Percentiles rank a stretch among this genome's conserved stretches.
phyloP scores from a whole-genome alignment of 2,797 vertebrate genomes.

The Falco cherrug region DNA sequence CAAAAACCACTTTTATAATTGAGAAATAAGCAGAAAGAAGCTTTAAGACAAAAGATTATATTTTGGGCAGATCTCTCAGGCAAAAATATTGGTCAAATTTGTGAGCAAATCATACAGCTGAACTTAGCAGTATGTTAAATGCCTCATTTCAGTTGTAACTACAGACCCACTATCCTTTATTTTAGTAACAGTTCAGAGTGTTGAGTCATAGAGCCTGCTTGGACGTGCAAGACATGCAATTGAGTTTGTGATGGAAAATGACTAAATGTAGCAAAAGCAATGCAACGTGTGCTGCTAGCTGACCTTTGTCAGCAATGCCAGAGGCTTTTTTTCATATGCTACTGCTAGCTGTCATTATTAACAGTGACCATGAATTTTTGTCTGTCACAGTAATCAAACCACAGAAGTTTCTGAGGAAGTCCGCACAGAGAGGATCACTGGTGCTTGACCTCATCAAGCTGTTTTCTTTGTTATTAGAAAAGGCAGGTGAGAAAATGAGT shows the following conservation, averaged over 20 bases:
- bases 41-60: background rate
- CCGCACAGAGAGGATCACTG: slow-evolving; percentile 4
- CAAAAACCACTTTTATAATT: background rate
- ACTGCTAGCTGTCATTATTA: slow-evolving; percentile 47
- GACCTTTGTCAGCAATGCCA: slow-evolving; percentile 43
- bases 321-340: background rate
- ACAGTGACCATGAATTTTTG: slow-evolving; percentile 16
- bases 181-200: background rate
- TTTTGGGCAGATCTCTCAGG: background rate
- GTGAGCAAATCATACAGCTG: background rate
- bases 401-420: slow-evolving; percentile 12
- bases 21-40: background rate
- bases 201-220: background rate
- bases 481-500: background rate
- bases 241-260: slow-evolving; percentile 12
- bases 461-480: slow-evolving; percentile 34
- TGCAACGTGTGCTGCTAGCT: background rate
- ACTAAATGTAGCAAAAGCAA: background rate
- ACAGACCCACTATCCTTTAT: background rate
- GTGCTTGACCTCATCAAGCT: slow-evolving; percentile 7
- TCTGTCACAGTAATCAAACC: slow-evolving; percentile 38
- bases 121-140: background rate
- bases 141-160: background rate
- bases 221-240: background rate
- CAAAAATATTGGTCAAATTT: background rate